A percentile compares a stretch with the other conserved stretches of the same genome.
These are phyloP conservation scores for Isotomurus palustris DNA, from an alignment of 2,888 invertebrate species.

Conservation along the genomic window DNA sequence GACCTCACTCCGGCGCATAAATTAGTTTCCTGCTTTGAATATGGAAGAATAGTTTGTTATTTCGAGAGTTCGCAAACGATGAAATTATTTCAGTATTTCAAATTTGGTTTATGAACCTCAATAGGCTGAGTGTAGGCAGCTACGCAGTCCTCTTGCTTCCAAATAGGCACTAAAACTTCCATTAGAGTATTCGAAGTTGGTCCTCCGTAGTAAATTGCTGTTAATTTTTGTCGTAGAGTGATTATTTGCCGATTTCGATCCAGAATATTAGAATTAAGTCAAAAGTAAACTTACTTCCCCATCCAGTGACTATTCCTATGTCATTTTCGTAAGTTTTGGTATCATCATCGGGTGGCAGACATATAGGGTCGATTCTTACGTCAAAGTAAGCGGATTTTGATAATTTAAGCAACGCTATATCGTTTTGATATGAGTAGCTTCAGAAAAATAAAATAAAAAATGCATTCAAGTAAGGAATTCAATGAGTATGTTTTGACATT, in stretches of 20 bases:
- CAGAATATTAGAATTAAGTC: background rate
- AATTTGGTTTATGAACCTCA: conserved; percentile 25
- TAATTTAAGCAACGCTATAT: conserved; percentile 61
- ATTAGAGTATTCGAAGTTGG: conserved; percentile 63
- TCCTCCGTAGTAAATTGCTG: conserved; percentile 62
- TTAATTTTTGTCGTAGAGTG: too few relatives aligned
- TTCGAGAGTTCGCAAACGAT: too few relatives aligned
- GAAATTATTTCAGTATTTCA: background rate
- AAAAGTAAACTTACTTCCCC: conserved; percentile 10
- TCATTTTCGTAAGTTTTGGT: conserved; percentile 59
- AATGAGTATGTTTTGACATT: too few relatives aligned
- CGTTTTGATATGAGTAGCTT: conserved; percentile 63
- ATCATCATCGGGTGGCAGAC: conserved; percentile 65
- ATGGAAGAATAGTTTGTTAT: background rate
- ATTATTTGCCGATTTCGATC: too few relatives aligned
- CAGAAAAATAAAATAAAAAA: background rate
- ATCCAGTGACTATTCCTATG: conserved; percentile 63
- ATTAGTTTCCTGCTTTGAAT: conserved; percentile 55
- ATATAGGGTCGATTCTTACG: conserved; percentile 74
- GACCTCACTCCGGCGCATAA: conserved; percentile 72
- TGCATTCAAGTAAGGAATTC: too few relatives aligned
- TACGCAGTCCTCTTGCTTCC: conserved; percentile 64
- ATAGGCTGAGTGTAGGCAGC: conserved; percentile 62
- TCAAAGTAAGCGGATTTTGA: conserved; percentile 40
- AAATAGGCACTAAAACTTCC: conserved; percentile 74